Evolutionary conservation across 2,113 vertebrate genomes (phyloP).

Genomic region (Tretioscincus oriximinensis): DNA sequence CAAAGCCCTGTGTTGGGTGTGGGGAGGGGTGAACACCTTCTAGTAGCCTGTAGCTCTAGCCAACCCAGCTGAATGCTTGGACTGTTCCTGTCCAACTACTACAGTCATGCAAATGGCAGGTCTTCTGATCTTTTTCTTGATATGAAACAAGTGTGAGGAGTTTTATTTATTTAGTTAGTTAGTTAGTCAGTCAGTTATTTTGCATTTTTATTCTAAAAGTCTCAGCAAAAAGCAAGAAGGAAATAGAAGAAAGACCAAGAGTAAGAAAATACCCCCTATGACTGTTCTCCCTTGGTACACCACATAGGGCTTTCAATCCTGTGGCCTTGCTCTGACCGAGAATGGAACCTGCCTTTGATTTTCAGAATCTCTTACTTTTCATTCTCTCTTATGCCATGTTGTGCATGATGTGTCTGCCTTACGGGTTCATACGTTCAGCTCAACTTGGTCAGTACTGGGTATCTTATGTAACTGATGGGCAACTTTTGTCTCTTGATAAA

Average conservation of each 20-base stretch:
- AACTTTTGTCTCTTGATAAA: slow-evolving; percentile 34
- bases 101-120: too few relatives aligned
- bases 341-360: accelerated
- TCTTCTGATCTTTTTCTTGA: too few relatives aligned
- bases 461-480: not conserved
- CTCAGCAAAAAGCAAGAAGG: not conserved
- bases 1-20: too few relatives aligned
- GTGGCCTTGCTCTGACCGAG: slow-evolving; percentile 9
- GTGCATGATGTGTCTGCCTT: not conserved
- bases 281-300: not conserved
- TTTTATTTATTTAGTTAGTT: too few relatives aligned
- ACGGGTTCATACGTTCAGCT: not conserved
- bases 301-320: too few relatives aligned
- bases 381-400: not conserved
- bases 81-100: too few relatives aligned
- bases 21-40: too few relatives aligned
- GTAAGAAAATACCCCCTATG: too few relatives aligned
- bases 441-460: slow-evolving; percentile 43
- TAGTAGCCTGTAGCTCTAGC: too few relatives aligned
- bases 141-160: too few relatives aligned
- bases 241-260: not conserved
- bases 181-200: too few relatives aligned
- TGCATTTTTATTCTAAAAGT: too few relatives aligned
- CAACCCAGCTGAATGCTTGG: not conserved
- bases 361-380: accelerated